These are phyloP conservation scores for Chaetogeoica ovagalla DNA, from an alignment of 2,888 invertebrate species.

Conservation along the genomic window DNA sequence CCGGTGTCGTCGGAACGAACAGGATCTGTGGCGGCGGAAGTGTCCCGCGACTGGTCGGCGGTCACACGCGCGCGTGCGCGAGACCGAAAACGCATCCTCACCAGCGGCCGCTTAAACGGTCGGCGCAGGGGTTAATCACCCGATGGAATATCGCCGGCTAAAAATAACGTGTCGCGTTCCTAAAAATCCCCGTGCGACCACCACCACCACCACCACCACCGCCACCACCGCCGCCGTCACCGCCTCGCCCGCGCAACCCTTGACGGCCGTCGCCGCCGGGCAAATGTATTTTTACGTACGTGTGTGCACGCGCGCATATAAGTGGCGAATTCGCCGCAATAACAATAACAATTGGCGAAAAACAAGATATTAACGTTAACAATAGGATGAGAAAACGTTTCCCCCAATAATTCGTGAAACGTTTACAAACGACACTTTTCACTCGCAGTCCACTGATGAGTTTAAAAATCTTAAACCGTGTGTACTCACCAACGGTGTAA, in stretches of 20 bases:
- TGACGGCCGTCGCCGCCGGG: background rate
- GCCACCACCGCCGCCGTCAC: background rate
- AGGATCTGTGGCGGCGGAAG: background rate
- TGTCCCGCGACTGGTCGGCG: slow-evolving; percentile 27
- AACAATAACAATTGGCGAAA: too few relatives aligned
- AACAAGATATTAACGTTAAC: too few relatives aligned
- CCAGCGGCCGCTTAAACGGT: slow-evolving; percentile 9
- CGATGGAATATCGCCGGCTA: background rate
- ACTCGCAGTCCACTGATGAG: too few relatives aligned
- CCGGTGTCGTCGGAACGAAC: background rate
- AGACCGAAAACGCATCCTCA: background rate
- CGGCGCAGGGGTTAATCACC: slow-evolving; percentile 34
- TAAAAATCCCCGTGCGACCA: background rate
- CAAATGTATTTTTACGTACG: slow-evolving; percentile 10
- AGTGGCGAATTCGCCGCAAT: background rate
- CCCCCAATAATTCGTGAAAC: too few relatives aligned
- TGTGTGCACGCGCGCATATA: background rate
- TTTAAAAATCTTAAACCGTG: too few relatives aligned
- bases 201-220: background rate
- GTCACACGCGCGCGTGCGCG: slow-evolving; percentile 15
- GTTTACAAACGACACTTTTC: too few relatives aligned
- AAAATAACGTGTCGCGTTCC: slow-evolving; percentile 8
- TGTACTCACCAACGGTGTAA: too few relatives aligned
- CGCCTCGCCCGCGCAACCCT: background rate
- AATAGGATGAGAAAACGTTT: too few relatives aligned